Percentiles rank a stretch among this genome's conserved stretches.
Conservation (phyloP, 2,888 invertebrate species). For the Cerceris ruficornis region DNA sequence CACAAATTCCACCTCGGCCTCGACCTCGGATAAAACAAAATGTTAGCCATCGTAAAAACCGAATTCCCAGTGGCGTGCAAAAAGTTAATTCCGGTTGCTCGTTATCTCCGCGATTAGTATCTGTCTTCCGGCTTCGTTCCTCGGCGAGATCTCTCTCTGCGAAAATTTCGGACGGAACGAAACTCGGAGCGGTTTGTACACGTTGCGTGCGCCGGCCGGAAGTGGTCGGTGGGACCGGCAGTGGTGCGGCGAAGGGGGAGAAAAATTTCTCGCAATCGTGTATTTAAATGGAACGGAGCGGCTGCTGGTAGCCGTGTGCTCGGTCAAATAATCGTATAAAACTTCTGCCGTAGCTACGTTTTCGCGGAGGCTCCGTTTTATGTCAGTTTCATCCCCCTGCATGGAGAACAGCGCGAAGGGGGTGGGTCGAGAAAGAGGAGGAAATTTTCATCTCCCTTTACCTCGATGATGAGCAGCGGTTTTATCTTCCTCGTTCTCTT, state of each 20-base stretch:
- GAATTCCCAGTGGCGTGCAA: constrained; percentile 14
- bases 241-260: constrained; percentile 10
- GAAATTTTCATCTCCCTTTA: not conserved
- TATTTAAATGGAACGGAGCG: constrained; percentile 58
- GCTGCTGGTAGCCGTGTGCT: constrained; percentile 46
- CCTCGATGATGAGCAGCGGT: not conserved
- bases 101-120: constrained; percentile 51
- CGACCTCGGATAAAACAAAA: too few relatives aligned
- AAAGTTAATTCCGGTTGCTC: constrained; percentile 46
- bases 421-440: not conserved
- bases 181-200: constrained; percentile 30
- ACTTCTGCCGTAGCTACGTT: constrained; percentile 29
- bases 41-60: not conserved
- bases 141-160: constrained; percentile 22
- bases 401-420: constrained; percentile 1
- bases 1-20: too few relatives aligned
- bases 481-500: constrained; percentile 9
- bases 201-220: not conserved
- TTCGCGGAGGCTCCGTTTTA: constrained; percentile 29
- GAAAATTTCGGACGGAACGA: constrained; percentile 39
- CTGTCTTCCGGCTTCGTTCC: constrained; percentile 30
- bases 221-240: not conserved
- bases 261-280: constrained; percentile 55
- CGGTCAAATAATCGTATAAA: constrained; percentile 60
- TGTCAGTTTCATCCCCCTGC: constrained; percentile 25